Base-by-base conservation (phyloP, 35 echinoderm and acorn worm genomes). In the Heliocidaris erythrogramma region DNA sequence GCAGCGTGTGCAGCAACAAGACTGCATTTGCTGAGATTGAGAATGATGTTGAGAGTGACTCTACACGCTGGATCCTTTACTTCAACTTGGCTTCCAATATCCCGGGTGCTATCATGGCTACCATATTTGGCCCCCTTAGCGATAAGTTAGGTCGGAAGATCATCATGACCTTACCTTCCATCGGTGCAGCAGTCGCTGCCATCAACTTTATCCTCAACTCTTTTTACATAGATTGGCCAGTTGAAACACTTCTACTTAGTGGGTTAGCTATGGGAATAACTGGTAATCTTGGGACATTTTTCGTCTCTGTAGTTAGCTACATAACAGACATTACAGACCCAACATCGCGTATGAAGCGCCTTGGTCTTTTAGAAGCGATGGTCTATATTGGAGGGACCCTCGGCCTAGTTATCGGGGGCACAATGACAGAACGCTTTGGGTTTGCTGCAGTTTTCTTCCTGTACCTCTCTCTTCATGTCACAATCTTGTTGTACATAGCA, bases 341-440 rank as follows among this genome's bases (percentile, higher is more conserved):
- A 8, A 52, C 93, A 2, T 88, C 93, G 47, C 94, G 97, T 21
- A 97, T 95, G 29, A 97, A 97, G 59, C 97, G 97, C 10, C 84
- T 97, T 60, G 97, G 97, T 12, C 91, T 97, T 24, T 52, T 97
- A 32, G 95, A 97, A 61, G 93, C 97, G 1, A 97, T 97, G 97
- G 90, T 97, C 49, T 97, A 96, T 48, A 93, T 97, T 30, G 97
- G 97, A 27, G 97, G 97, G 12, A 97, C 97, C 9, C 24, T 96
- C 30, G 97, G 97, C 48, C 94, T 97, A 31, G 60, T 97, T 5
- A 30, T 60, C 0, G 97, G 93, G 5, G 97, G 97, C 47, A 13
- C 69, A 30, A 60, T 97, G 14, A 85, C 48, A 42, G 18, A 94
- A 32, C 30, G 93, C 5, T 49, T 95, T 31, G 94, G 95, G 31